Evolutionary conservation across 2,113 vertebrate genomes (phyloP).

Genomic region (Aix galericulata): DNA sequence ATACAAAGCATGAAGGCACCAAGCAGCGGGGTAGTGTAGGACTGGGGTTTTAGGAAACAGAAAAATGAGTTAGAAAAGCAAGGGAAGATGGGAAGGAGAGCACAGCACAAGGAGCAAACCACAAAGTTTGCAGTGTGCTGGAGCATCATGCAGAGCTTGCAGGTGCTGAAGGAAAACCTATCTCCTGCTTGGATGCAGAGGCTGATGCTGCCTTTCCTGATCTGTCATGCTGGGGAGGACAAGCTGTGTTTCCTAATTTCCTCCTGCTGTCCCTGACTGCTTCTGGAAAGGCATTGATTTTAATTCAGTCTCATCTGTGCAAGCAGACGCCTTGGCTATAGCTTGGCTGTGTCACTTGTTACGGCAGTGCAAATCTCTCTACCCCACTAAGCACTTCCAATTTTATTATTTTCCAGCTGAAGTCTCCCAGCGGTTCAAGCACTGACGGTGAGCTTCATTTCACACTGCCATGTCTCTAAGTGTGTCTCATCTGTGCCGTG

Average conservation of each 20-base stretch:
- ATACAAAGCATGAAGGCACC: not conserved
- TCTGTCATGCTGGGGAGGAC: rapidly evolving
- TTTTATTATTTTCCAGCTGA: not conserved
- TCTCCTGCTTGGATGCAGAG: not conserved
- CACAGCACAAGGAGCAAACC: rapidly evolving
- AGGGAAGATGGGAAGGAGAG: rapidly evolving
- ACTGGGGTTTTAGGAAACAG: not conserved
- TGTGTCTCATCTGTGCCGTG: rapidly evolving
- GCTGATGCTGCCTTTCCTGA: not conserved
- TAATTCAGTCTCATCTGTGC: not conserved
- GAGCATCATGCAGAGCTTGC: not conserved
- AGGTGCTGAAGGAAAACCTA: not conserved
- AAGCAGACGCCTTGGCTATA: not conserved
- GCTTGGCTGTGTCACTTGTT: not conserved
- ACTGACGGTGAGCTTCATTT: not conserved
- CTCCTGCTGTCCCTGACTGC: not conserved
- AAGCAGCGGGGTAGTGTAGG: not conserved
- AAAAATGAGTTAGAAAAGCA: not conserved
- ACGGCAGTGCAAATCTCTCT: not conserved
- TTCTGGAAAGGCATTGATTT: not conserved
- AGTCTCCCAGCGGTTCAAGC: not conserved
- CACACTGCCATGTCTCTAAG: rapidly evolving
- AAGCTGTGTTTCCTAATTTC: not conserved
- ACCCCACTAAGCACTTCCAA: not conserved
- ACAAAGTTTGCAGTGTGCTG: rapidly evolving